Percentiles rank a stretch among this genome's conserved stretches.
These are phyloP conservation scores for Drosophila hamatofila DNA, from an alignment of 2,888 invertebrate genomes.

Conservation along the genomic window DNA sequence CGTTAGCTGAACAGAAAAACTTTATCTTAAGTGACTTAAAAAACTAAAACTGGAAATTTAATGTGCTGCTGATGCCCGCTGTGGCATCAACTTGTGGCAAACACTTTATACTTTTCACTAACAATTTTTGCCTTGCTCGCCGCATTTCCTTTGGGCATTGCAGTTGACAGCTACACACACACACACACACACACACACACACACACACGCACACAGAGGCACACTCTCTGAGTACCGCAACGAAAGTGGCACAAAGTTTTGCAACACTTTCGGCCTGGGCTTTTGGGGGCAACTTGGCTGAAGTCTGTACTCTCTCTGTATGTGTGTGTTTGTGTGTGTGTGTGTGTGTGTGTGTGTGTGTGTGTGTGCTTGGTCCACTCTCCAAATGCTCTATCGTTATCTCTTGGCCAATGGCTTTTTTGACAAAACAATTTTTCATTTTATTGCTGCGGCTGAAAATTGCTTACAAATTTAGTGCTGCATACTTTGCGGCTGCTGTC, in stretches of 20 bases:
- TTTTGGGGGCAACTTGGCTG: conserved; percentile 5
- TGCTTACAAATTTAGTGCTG: conserved; percentile 72
- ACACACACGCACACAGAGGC: neutral
- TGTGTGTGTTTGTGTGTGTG: too few species aligned
- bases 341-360: neutral
- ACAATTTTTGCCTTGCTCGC: conserved; percentile 70
- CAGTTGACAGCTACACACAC: conserved; percentile 70
- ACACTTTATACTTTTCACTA: conserved; percentile 71
- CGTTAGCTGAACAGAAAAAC: conserved; percentile 34
- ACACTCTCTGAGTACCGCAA: conserved; percentile 49
- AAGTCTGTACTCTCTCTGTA: neutral
- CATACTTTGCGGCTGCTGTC: conserved; percentile 54
- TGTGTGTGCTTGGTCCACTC: neutral
- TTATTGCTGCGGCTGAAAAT: conserved; percentile 76
- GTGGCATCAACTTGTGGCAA: conserved; percentile 74
- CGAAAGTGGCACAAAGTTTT: conserved; percentile 79
- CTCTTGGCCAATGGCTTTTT: conserved; percentile 70
- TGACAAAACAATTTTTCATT: conserved; percentile 77
- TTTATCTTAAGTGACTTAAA: conserved; percentile 77
- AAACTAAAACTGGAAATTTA: conserved; percentile 78
- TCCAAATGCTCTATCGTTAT: conserved; percentile 47
- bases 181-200: conserved; percentile 28
- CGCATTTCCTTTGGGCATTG: conserved; percentile 80
- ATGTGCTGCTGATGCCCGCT: conserved; percentile 68
- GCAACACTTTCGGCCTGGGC: conserved; percentile 64